Base-by-base conservation (phyloP, 2,888 invertebrate genomes). In the Campopleginae sp. region DNA sequence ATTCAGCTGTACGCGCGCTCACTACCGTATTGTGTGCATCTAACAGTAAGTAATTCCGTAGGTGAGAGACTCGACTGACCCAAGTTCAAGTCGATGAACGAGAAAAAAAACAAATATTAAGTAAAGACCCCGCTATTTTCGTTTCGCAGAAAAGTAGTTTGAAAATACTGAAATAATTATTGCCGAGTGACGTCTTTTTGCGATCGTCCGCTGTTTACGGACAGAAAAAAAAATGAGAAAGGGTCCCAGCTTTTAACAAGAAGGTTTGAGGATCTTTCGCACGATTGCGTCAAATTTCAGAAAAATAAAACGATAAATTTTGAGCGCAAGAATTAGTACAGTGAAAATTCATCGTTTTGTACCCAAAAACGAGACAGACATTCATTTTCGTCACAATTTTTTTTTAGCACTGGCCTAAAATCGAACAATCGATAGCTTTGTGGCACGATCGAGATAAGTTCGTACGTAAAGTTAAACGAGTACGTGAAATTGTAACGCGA, bases 381-480 rank as follows among this genome's bases (percentile, higher is more conserved):
- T 85, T 87, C 88, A 80, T 38, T 44, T 75, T 23, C 19, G n/a
- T 54, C 61, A 51, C 65, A 70, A 75, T 75, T 80, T 76, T 14
- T 14, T 66, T 72, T 80, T 75, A 80, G 63, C 86, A 89, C 88
- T 89, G 90, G 87, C 89, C 88, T 88, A 89, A 90, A 85, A 81
- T 85, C 74, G 80, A 85, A 87, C 65, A 75, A 77, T 87, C 83
- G 83, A 86, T 84, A 72, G 58, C 78, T 38, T n/a, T 54, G 12
- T 5, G 48, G 65, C 51, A 10, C 19, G 54, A 54, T 54, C 72
- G 54, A 78, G 33, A 61, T 33, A 68, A 54, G 66, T 44, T 68
- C 77, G 65, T 38, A 51, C 65, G 31, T 77, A 78, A 78, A 68
- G 77, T 85, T 88, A 72, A 74, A 75, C 61, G 42, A 79, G 63